A percentile compares a stretch with the other conserved stretches of the same genome.
Evolutionary conservation across 1,140 invertebrate genomes (phyloP).

Genomic region (Chionoecetes opilio): DNA sequence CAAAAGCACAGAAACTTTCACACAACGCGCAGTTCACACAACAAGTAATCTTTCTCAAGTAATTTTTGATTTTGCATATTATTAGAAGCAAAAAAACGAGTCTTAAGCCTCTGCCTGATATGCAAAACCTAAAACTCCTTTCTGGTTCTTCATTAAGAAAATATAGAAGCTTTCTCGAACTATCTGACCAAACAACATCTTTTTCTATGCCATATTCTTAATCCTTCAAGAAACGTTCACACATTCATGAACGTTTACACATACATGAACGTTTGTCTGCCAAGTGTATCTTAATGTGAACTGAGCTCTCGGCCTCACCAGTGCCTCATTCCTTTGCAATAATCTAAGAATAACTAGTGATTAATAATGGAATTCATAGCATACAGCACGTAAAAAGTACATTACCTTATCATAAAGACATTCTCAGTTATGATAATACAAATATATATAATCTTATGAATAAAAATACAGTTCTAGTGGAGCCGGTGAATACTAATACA

Average conservation of each 20-base stretch:
- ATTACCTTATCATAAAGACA: not conserved
- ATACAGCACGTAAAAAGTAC: not conserved
- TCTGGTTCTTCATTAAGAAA: not conserved
- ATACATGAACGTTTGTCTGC: too few relatives aligned
- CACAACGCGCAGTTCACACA: not conserved
- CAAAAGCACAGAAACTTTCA: not conserved
- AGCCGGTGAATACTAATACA: slow-evolving; percentile 8
- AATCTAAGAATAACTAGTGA: too few relatives aligned
- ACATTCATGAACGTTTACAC: too few relatives aligned
- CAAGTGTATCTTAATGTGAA: too few relatives aligned
- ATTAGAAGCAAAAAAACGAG: too few relatives aligned
- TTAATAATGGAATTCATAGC: too few relatives aligned
- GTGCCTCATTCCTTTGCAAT: too few relatives aligned
- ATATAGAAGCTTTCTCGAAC: not conserved
- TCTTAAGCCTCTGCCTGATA: not conserved
- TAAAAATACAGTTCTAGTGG: not conserved
- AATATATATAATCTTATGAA: slow-evolving; percentile 20
- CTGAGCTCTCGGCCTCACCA: too few relatives aligned
- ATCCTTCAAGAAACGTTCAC: not conserved
- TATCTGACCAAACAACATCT: not conserved
- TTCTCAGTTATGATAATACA: not conserved
- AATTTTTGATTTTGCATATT: too few relatives aligned
- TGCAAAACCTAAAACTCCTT: not conserved
- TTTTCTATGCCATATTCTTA: not conserved
- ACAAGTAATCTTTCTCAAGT: too few relatives aligned